Evolutionary conservation across 2,888 invertebrate species (phyloP).

Genomic region (Ormyrus thymus): DNA sequence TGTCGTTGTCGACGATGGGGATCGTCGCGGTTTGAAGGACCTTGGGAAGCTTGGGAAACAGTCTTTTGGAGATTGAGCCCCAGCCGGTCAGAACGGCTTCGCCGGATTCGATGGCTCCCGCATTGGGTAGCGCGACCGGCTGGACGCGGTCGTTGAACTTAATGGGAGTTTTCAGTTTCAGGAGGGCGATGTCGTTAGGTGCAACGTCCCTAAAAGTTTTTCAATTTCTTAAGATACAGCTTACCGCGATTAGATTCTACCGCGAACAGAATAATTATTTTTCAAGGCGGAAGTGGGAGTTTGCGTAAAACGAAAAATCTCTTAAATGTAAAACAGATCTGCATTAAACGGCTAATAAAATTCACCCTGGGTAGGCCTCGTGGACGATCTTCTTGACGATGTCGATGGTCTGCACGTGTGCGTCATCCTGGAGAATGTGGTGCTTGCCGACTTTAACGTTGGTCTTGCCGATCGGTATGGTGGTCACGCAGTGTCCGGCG

Average conservation of each 20-base stretch:
- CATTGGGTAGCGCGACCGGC: slow-evolving; percentile 71
- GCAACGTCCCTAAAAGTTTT: slow-evolving; percentile 64
- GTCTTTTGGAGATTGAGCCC: slow-evolving; percentile 71
- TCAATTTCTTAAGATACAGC: background rate
- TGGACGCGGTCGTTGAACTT: slow-evolving; percentile 68
- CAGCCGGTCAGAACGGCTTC: slow-evolving; percentile 74
- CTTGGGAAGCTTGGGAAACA: slow-evolving; percentile 59
- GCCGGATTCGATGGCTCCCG: slow-evolving; percentile 64
- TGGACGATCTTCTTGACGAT: slow-evolving; percentile 62
- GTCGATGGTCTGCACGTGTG: slow-evolving; percentile 44
- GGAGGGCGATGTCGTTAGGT: slow-evolving; percentile 77
- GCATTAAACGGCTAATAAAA: background rate
- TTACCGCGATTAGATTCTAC: too few species aligned
- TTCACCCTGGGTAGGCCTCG: slow-evolving; percentile 59
- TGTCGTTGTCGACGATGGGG: slow-evolving; percentile 63
- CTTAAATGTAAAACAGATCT: background rate
- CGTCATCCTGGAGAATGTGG: slow-evolving; percentile 24
- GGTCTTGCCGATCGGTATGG: slow-evolving; percentile 39
- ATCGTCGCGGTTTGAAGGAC: slow-evolving; percentile 66
- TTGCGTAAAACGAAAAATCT: background rate
- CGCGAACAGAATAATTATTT: too few species aligned
- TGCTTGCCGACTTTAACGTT: slow-evolving; percentile 59
- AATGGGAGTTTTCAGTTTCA: slow-evolving; percentile 71
- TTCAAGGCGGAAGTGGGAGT: background rate
- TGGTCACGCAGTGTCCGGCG: slow-evolving; percentile 57